Conservation (phyloP, 2,888 invertebrate species). For the Eurytoma californica region DNA sequence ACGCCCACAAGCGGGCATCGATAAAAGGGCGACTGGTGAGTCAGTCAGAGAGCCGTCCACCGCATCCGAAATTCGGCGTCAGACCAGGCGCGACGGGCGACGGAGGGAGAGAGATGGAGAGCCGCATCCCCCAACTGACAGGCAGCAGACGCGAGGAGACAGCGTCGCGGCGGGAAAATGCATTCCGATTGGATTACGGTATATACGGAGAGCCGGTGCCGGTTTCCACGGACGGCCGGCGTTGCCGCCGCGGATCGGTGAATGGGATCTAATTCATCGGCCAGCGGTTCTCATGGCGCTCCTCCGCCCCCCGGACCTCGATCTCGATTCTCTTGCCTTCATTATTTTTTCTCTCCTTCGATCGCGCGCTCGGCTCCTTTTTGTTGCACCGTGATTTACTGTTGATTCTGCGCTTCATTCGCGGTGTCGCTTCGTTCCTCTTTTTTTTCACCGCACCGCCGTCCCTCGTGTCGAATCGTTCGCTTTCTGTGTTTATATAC, state of each 20-base stretch:
- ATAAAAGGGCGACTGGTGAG: no score
- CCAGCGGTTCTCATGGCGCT: conserved; percentile 57
- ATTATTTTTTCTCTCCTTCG: background rate
- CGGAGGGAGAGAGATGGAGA: no score
- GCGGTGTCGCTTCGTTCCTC: background rate
- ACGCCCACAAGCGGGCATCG: no score
- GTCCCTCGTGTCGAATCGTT: background rate
- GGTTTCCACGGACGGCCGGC: conserved; percentile 31
- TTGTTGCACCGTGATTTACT: no score
- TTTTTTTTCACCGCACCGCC: background rate
- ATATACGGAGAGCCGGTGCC: conserved; percentile 46
- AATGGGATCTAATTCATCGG: conserved; percentile 62
- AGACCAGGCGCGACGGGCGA: no score
- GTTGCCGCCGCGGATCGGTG: conserved; percentile 58
- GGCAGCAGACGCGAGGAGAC: background rate
- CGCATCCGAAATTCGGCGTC: no score
- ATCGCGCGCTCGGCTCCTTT: background rate
- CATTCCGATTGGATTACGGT: conserved; percentile 66
- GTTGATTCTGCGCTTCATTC: no score
- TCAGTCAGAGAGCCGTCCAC: no score
- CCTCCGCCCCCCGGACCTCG: no score
- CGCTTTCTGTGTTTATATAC: background rate
- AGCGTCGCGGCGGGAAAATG: conserved; percentile 58
- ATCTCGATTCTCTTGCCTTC: background rate
- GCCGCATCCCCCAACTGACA: background rate